Evolutionary conservation across 2,888 invertebrate genomes (phyloP).

Genomic region (Apomyelois bistriatella): DNA sequence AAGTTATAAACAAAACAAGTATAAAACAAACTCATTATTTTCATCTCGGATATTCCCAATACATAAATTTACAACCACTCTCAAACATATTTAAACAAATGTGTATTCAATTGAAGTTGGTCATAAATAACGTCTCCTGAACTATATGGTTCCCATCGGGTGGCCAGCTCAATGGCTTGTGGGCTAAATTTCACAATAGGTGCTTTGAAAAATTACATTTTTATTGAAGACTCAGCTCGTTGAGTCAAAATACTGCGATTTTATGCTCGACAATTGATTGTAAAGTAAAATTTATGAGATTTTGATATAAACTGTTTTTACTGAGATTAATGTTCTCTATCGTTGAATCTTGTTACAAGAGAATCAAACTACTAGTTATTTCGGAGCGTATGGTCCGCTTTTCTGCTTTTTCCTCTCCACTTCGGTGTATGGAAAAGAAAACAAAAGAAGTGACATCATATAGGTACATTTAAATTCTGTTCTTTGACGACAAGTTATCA

Average conservation of each 20-base stretch:
- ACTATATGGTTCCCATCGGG: slow-evolving; percentile 5
- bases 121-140: slow-evolving; percentile 1
- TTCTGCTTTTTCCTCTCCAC: no score
- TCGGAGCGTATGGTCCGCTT: no score
- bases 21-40: no score
- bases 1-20: no score
- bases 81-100: slow-evolving; percentile 1
- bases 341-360: no score
- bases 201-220: slow-evolving; percentile 9
- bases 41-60: no score
- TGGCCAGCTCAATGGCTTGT: not conserved
- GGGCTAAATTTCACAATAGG: slow-evolving; percentile 5
- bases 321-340: not conserved
- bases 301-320: slow-evolving; percentile 3
- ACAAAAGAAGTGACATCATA: no score
- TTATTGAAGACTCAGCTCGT: not conserved
- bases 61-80: not conserved
- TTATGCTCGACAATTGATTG: slow-evolving; percentile 1
- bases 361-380: no score
- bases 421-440: no score
- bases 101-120: not conserved
- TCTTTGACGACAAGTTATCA: no score
- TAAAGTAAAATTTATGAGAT: slow-evolving; percentile 5
- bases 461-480: no score
- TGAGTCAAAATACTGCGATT: slow-evolving; percentile 9